A percentile compares a stretch with the other conserved stretches of the same genome.
Evolutionary conservation across 1,140 invertebrate species (phyloP).

Genomic region (Dolichoris vasculosae): DNA sequence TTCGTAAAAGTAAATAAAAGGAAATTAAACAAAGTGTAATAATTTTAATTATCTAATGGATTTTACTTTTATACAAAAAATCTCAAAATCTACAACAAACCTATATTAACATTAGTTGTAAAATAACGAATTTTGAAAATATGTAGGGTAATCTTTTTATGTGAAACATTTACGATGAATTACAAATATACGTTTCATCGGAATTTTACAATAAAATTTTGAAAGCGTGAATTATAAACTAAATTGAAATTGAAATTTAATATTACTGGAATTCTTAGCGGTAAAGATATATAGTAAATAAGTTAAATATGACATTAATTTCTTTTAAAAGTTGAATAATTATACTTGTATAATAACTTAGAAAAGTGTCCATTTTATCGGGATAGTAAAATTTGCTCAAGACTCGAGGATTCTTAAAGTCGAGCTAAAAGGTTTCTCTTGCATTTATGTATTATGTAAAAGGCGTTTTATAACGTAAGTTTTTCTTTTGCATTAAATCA

Average conservation of each 20-base stretch:
- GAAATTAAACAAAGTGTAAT: background rate
- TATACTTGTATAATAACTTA: background rate
- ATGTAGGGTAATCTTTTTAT: too few relatives aligned
- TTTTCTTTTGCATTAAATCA: slow-evolving; percentile 5
- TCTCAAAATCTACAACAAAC: too few relatives aligned
- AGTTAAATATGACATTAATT: background rate
- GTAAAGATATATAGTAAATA: background rate
- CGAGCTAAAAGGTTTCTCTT: background rate
- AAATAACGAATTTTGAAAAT: too few relatives aligned
- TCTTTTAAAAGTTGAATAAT: background rate
- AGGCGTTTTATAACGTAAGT: background rate
- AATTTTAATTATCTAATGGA: background rate
- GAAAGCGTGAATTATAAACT: background rate
- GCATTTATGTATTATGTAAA: background rate
- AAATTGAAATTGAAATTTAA: background rate
- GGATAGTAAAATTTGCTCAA: slow-evolving; percentile 5
- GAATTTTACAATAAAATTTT: background rate
- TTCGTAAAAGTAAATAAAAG: background rate
- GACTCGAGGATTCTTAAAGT: background rate
- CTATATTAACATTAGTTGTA: too few relatives aligned
- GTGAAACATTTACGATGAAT: too few relatives aligned
- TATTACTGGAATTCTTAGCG: background rate
- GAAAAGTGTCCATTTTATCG: background rate
- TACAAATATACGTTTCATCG: background rate
- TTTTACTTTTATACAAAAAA: too few relatives aligned